These are phyloP conservation scores for Sterrhoptilus dennistouni DNA, from an alignment of 2,113 vertebrate species.

Conservation along the genomic window DNA sequence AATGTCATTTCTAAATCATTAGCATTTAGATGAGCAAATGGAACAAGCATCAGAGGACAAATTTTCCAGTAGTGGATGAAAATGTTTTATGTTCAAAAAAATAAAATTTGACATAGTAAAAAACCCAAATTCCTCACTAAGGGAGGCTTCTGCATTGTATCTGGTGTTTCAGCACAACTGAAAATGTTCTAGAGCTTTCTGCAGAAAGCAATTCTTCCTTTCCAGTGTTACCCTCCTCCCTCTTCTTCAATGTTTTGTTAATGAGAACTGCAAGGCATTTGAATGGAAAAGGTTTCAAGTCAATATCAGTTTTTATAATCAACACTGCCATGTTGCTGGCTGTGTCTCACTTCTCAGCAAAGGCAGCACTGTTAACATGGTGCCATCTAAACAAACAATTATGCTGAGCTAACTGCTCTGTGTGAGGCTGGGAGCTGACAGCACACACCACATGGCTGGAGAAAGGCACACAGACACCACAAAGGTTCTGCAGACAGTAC, in stretches of 20 bases:
- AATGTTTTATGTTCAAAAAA: not conserved
- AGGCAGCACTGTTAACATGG: not conserved
- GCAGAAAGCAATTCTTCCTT: not conserved
- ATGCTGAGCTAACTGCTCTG: not conserved
- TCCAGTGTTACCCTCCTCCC: not conserved
- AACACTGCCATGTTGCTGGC: not conserved
- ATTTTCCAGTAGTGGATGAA: not conserved
- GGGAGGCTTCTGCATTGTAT: not conserved
- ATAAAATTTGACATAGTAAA: not conserved
- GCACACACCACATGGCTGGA: not conserved
- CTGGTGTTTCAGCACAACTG: not conserved
- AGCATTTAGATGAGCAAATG: constrained; percentile 18
- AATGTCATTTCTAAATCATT: not conserved
- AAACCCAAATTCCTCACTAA: not conserved
- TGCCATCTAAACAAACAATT: not conserved
- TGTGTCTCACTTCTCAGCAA: not conserved
- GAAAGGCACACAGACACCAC: not conserved
- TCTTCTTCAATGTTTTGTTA: not conserved
- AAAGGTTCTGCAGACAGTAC: not conserved
- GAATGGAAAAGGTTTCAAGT: not conserved
- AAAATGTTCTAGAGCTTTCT: not conserved
- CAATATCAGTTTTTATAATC: not conserved
- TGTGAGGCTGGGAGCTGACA: not conserved
- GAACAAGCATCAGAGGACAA: not conserved
- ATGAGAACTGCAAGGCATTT: not conserved